Base-by-base conservation (phyloP, 2,113 vertebrate species). In the Leptocoma aspasia region DNA sequence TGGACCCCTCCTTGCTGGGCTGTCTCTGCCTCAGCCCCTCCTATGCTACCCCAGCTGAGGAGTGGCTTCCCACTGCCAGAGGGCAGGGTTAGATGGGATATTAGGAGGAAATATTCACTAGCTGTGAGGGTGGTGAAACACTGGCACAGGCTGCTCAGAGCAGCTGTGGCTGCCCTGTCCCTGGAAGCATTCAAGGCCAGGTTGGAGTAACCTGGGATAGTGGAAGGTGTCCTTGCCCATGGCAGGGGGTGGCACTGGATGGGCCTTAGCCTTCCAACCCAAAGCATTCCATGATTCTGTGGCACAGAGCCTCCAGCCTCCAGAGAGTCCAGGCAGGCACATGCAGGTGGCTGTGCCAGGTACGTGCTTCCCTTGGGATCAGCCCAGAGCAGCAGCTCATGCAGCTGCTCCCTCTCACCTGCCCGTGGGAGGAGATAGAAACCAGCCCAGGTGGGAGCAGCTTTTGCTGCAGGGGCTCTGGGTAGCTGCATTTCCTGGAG, bases 1-100 rank as follows among this genome's bases (percentile, higher is more conserved):
- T 1, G 0, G 18, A 28, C 3, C 15, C 12, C 7, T 45, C 49
- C 53, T 71, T 0, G 0, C 57, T 35, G 50, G 28, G 19, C 5
- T 39, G 60, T 14, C 39, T 30, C 26, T 70, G 49, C 28, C 37
- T 54, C 9, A 5, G 50, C 42, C 52, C 19, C 22, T 61, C 50
- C 39, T 45, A 68, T 1, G 1, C 41, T 33, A 27, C 23, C 22
- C 44, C 52, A 20, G 31, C 28, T 21, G 79, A 30, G 50, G 39
- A 69, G 68, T 21, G 47, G 30, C 39, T 60, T 15, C 61, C 45
- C 47, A 35, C 17, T 54, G 26, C 45, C 78, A 68, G 14, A 23
- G 39, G 4, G 9, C 30, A 27, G 47, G 39, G 12, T 23, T 54
- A 33, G 47, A 5, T 27, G 49, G 30, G 47, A 16, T 54, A 13